Evolutionary conservation across 64 coral and sea anemone genomes (phyloP), one percentile per base, ranked within the genome.

Genomic region (Platygyra sinensis): DNA sequence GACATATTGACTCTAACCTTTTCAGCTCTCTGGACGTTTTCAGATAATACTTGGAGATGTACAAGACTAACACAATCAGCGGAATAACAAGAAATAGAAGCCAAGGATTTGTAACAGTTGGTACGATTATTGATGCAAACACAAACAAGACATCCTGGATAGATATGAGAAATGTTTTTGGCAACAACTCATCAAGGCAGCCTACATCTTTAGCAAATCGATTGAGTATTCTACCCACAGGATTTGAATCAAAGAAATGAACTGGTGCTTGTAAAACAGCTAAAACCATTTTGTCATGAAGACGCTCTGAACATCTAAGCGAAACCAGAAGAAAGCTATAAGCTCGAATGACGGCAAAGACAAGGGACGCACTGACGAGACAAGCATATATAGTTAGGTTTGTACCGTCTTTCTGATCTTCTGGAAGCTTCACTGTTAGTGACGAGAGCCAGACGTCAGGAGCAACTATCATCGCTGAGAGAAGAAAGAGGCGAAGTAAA

Each of bases 171-270:
- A 42, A 42, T 3, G 22, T 38, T 27, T 38, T 78, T 18, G 76
- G 76, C 8, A 78, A 27, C 5, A 20, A 6, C 20, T 78, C 51
- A 15, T 78, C 76, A 6, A n/a, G 20, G 20, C 51, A 42, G 24
- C 30, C 76, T 18, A 78, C 18, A 14, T 90, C 77, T 17, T 79
- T 81, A 29, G 88, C 81, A 55, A 90, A 90, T 4, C 88, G 60
- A 64, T 90, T 90, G 0, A 90, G 59, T 30, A 90, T 72, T 71
- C 88, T 78, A 73, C 86, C 88, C 10, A 72, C 38, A 25, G 88
- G 88, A 52, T 89, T 89, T 69, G 75, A 81, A 60, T 89, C 76
- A 24, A 89, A 89, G 88, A 89, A 89, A 32, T 67, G 75, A 49
- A 80, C 76, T 18, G 88, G 88, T 50, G 88, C 50, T 64, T 71